A percentile compares a stretch with the other conserved stretches of the same genome.
These are phyloP conservation scores for Globodera ellingtonae DNA, from an alignment of 1,140 invertebrate species.

Conservation along the genomic window DNA sequence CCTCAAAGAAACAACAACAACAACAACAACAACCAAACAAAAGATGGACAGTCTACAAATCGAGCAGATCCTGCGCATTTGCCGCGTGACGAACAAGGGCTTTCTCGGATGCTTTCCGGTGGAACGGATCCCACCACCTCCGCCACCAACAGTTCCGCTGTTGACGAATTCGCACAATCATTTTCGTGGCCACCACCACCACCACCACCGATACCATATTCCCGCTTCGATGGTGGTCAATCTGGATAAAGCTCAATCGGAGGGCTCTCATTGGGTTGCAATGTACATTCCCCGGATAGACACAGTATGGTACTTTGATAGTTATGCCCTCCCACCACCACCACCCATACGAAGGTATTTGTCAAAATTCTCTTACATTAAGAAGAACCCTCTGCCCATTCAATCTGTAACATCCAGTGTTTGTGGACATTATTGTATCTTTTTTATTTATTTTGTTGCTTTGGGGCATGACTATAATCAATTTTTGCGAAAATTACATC, in stretches of 20 bases:
- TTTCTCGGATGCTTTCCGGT: background rate
- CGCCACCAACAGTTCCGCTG: no score
- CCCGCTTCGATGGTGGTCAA: background rate
- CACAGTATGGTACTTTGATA: conserved; percentile 7
- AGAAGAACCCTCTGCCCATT: background rate
- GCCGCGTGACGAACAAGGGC: background rate
- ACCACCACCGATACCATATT: background rate
- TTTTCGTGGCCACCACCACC: no score
- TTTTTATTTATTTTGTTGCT: conserved; percentile 1
- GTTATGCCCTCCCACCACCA: background rate
- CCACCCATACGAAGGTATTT: background rate
- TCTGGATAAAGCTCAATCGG: background rate
- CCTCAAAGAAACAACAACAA: background rate
- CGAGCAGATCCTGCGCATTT: background rate
- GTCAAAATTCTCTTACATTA: background rate
- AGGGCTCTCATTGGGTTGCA: background rate
- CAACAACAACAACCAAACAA: background rate
- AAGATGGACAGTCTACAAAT: conserved; percentile 1
- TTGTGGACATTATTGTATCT: conserved; percentile 3
- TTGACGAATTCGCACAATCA: no score
- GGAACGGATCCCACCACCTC: background rate
- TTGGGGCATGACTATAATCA: background rate
- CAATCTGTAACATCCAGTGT: background rate
- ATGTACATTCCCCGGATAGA: background rate
- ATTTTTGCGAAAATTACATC: background rate